Base-by-base conservation (phyloP, 2,888 invertebrate species). In the Eupithecia inturbata region DNA sequence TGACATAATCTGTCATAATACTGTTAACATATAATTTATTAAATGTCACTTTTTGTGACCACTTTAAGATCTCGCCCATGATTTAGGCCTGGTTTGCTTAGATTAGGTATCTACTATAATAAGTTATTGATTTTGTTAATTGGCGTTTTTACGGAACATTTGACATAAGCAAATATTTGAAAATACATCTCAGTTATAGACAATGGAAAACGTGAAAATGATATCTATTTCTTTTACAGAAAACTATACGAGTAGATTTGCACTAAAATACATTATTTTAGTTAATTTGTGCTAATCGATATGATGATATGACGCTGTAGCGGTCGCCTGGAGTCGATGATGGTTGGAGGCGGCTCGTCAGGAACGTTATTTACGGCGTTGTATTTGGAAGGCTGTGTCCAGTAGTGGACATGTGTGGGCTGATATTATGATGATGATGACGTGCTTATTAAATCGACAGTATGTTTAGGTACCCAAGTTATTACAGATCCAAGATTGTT, bases 1-100 rank as follows among this genome's bases (percentile, higher is more conserved):
- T 72, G 14, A 75, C 31, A 72, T 74, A 64, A 67, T 70, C 45
- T 67, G 72, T 31, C 72, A 72, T 70, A 53, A 62, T 62, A 62
- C 16, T 62, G 9, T 7, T 19, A 31, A 31, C 19, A 62, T 28
- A 60, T 53, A 22, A 4, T 6, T 31, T 6, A 49, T n/a, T 53
- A 53, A 53, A 22, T 53, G 22, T 53, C 10, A 49, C n/a, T 49
- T 53, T 22, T 22, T 53, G 14, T 12, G 12, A 57, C 26, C n/a
- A 49, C n/a, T 49, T 49, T 31, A 1, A 49, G 3, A 49, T 14
- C 3, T n/a, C n/a, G n/a, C n/a, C n/a, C n/a, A n/a, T n/a, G n/a
- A n/a, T n/a, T n/a, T n/a, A n/a, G n/a, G n/a, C n/a, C n/a, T n/a
- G n/a, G n/a, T n/a, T n/a, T n/a, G n/a, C n/a, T n/a, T n/a, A n/a